Evolutionary conservation across 2,113 vertebrate species (phyloP).

Genomic region (Capreolus pygargus): DNA sequence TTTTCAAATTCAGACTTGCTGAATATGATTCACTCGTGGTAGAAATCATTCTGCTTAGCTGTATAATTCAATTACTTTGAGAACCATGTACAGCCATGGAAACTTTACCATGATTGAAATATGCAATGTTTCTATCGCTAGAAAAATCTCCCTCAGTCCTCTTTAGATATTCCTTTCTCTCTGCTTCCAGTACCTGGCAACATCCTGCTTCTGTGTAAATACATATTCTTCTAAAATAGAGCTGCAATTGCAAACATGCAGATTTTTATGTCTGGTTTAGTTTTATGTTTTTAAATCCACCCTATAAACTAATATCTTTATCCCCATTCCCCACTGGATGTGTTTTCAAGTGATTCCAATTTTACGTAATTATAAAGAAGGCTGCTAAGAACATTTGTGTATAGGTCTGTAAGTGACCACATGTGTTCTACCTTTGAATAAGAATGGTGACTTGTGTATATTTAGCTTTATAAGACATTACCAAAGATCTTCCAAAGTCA

Average conservation of each 20-base stretch:
- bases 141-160: neutral
- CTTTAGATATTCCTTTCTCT: neutral
- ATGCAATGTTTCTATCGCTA: neutral
- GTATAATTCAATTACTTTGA: neutral
- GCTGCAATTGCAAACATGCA: neutral
- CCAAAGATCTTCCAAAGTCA: neutral
- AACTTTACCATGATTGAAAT: neutral
- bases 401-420: neutral
- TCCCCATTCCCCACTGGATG: neutral
- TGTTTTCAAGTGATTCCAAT: neutral
- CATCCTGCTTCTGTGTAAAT: neutral
- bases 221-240: neutral
- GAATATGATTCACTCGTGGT: neutral
- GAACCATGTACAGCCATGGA: neutral
- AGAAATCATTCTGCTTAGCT: neutral
- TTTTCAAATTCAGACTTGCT: neutral
- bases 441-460: neutral
- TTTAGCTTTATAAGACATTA: neutral
- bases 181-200: neutral
- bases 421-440: neutral
- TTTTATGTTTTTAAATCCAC: neutral
- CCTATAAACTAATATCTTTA: neutral
- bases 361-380: neutral
- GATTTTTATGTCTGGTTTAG: neutral
- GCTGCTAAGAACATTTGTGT: neutral